These are phyloP conservation scores for Macrosoma leucophasiata DNA, from an alignment of 2,888 invertebrate genomes.

Conservation along the genomic window DNA sequence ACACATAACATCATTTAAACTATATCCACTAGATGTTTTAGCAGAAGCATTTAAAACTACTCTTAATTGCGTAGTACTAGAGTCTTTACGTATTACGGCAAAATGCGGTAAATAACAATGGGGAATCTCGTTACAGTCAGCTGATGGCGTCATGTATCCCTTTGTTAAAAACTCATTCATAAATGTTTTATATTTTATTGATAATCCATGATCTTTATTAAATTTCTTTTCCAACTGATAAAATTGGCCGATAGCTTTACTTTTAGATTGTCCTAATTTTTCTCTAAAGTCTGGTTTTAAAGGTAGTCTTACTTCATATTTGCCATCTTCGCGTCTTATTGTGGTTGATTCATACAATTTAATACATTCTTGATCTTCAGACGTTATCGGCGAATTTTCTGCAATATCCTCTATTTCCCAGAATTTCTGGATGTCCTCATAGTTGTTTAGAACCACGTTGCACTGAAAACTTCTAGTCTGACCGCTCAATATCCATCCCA, in stretches of 20 bases:
- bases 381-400: conserved; percentile 10
- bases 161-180: conserved; percentile 13
- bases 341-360: conserved; percentile 6
- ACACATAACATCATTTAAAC: conserved; percentile 25
- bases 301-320: conserved; percentile 17
- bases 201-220: conserved; percentile 8
- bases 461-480: conserved; percentile 10
- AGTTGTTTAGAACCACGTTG: conserved; percentile 4
- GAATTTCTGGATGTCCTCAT: not conserved
- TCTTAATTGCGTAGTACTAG: too few relatives aligned
- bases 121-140: too few relatives aligned
- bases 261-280: conserved; percentile 17
- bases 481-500: conserved; percentile 25
- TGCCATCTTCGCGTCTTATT: conserved; percentile 14
- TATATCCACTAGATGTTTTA: conserved; percentile 7
- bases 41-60: too few relatives aligned
- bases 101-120: too few relatives aligned
- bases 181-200: conserved; percentile 15
- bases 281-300: conserved; percentile 9
- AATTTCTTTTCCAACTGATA: conserved; percentile 16
- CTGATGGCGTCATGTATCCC: conserved; percentile 19
- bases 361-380: conserved; percentile 5
- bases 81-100: too few relatives aligned
- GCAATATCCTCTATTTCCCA: conserved; percentile 7
- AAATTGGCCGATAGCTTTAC: conserved; percentile 20